Base-by-base conservation (phyloP, 1,140 invertebrate genomes). In the Hyles euphorbiae region DNA sequence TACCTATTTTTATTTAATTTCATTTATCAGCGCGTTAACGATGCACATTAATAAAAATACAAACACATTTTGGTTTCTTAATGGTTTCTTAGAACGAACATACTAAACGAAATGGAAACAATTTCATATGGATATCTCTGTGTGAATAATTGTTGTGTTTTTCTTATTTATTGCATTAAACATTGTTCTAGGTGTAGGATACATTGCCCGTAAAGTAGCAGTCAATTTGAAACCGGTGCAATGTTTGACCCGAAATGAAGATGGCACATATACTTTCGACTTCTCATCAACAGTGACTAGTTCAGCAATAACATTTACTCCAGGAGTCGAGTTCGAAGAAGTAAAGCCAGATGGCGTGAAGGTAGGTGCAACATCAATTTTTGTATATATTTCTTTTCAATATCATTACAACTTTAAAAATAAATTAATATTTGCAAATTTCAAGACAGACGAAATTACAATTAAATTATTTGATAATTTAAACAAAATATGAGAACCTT, bases 241-340 rank as follows among this genome's bases (percentile, higher is more conserved):
- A 22, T 50, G 61, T 22, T 34, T 83, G 52, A 61, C 32, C 2
- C 50, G 51, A 12, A 89, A 92, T 65, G 90, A 92, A 1, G 92
- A 92, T 47, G 94, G 92, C 32, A 72, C 83, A 0, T 96, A 93
- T 81, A 92, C 90, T 0, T 80, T 96, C 48, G 92, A 92, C 53
- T 94, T 95, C 2, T 89, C 90, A 3, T 95, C 95, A 4, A 92
- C 94, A 1, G 93, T 96, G 67, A 95, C 95, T 65, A 95, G 90
- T 67, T 90, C 91, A 0, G 90, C 92, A 50, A 90, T 94, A 22
- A 92, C 89, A 32, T 97, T 96, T 79, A 94, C 88, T 74, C 88
- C 94, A 0, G 94, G 92, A 4, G 91, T 94, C 49, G 93, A 95
- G 69, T 95, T 96, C 72, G 93, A 81, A 45, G 78, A 87, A 59